Conservation (phyloP, 2,113 vertebrate genomes). For the Catagonus wagneri region DNA sequence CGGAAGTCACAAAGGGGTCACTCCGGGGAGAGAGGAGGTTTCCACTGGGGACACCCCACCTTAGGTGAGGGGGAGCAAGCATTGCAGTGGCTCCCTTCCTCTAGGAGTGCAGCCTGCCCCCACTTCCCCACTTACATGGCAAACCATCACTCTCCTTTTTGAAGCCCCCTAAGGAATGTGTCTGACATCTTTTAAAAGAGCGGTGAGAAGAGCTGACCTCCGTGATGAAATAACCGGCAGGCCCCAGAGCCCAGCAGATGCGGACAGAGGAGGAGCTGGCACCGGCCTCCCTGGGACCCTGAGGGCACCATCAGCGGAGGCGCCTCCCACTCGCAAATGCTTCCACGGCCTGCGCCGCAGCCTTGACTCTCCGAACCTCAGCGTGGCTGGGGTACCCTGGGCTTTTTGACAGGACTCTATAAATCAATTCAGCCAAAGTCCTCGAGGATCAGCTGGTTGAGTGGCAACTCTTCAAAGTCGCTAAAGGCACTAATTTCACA, state of each 20-base stretch:
- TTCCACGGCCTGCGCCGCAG: neutral
- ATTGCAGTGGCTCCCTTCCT: neutral
- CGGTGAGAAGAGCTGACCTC: neutral
- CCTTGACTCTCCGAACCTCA: neutral
- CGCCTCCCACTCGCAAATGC: too few relatives aligned
- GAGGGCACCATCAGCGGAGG: neutral
- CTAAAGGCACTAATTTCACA: slow-evolving; percentile 20
- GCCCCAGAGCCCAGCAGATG: neutral
- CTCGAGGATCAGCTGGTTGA: neutral
- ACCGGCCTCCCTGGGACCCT: neutral
- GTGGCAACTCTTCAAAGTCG: neutral
- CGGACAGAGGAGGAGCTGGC: neutral
- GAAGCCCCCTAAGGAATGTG: neutral
- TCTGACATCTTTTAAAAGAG: neutral
- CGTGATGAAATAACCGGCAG: neutral
- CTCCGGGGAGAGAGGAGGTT: neutral
- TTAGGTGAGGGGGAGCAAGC: neutral
- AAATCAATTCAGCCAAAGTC: neutral
- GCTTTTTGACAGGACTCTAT: neutral
- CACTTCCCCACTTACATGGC: neutral
- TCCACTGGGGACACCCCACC: neutral
- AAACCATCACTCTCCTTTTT: neutral
- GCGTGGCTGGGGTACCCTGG: neutral
- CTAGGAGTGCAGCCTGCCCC: neutral
- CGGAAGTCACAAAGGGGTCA: neutral